Evolutionary conservation across 53 echinoderm and acorn worm species (phyloP).

Genomic region (Stichopus horrens): DNA sequence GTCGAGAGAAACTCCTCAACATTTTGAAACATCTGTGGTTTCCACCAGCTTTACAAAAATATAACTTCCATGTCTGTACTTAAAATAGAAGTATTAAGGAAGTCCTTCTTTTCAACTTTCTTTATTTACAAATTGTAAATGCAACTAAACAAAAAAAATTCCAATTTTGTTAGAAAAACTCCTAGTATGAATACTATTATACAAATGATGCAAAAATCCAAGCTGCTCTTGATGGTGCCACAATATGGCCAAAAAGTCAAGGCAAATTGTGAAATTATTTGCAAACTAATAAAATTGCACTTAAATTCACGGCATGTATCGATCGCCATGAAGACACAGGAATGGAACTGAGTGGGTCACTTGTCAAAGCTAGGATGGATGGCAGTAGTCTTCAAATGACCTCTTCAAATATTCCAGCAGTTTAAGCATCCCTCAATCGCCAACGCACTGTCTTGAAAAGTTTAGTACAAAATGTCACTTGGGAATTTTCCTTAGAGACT

Average conservation of each 20-base stretch:
- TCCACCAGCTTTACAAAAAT: too few species aligned
- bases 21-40: too few species aligned
- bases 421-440: background rate
- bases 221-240: slow-evolving; percentile 23
- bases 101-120: slow-evolving; percentile 22
- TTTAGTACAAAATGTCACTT: background rate
- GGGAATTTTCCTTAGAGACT: background rate
- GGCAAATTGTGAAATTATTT: slow-evolving; percentile 45
- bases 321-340: background rate
- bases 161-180: slow-evolving; percentile 42
- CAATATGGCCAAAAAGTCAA: slow-evolving; percentile 31
- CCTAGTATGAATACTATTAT: slow-evolving; percentile 35
- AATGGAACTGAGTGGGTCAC: slow-evolving; percentile 1
- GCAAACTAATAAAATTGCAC: slow-evolving; percentile 45
- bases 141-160: slow-evolving; percentile 23
- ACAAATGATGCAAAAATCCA: slow-evolving; percentile 33
- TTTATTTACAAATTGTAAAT: slow-evolving; percentile 44
- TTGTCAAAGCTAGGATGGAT: background rate
- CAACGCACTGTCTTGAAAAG: background rate
- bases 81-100: background rate
- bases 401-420: background rate
- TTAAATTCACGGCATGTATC: slow-evolving; percentile 11
- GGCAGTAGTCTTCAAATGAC: background rate
- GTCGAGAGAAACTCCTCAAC: too few species aligned
- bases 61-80: background rate